Conservation (phyloP, 2,113 vertebrate species). For the Cebidichthys violaceus region DNA sequence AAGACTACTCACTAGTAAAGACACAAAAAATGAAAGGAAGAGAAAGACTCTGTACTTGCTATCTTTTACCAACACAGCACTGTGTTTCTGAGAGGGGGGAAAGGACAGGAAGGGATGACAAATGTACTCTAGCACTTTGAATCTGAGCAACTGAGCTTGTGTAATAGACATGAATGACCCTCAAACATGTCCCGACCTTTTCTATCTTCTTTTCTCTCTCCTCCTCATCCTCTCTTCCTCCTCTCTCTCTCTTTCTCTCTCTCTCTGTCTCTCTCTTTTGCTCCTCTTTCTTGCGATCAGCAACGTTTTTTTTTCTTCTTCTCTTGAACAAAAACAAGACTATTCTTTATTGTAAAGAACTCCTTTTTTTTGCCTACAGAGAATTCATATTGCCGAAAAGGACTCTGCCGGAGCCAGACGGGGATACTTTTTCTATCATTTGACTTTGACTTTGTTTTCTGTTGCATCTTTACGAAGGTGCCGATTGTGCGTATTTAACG, state of each 20-base stretch:
- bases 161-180: slow-evolving; percentile 87
- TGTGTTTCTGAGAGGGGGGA: slow-evolving; percentile 87
- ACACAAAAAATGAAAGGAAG: background rate
- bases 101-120: slow-evolving; percentile 62
- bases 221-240: slow-evolving; percentile 22
- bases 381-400: slow-evolving; percentile 86
- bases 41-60: slow-evolving; percentile 69
- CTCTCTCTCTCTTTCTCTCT: slow-evolving; percentile 55
- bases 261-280: slow-evolving; percentile 59
- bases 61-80: slow-evolving; percentile 83
- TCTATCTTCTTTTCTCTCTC: slow-evolving; percentile 50
- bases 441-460: slow-evolving; percentile 84
- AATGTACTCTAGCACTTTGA: slow-evolving; percentile 99
- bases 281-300: slow-evolving; percentile 66
- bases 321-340: slow-evolving; percentile 84
- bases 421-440: slow-evolving; percentile 77
- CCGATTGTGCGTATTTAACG: slow-evolving; percentile 88
- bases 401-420: slow-evolving; percentile 88
- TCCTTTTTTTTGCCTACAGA: slow-evolving; percentile 91
- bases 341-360: slow-evolving; percentile 92
- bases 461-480: slow-evolving; percentile 93
- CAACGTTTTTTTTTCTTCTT: slow-evolving; percentile 27
- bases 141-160: slow-evolving; percentile 94
- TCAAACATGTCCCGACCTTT: slow-evolving; percentile 79
- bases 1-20: slow-evolving; percentile 56